These are phyloP conservation scores for Cephus cinctus DNA, from an alignment of 1,140 invertebrate species.

Conservation along the genomic window DNA sequence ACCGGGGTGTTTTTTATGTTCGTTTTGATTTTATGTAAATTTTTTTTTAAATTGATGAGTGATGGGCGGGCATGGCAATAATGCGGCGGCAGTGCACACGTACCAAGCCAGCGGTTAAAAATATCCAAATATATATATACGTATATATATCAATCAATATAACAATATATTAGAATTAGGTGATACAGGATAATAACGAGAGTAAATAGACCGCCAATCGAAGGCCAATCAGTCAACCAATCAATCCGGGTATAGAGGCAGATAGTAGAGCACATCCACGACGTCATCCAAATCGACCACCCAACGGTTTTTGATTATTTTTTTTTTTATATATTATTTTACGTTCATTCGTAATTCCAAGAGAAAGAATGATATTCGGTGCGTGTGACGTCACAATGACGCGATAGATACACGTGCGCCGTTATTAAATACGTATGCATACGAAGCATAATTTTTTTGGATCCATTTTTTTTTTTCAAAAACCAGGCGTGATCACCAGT, in stretches of 20 bases:
- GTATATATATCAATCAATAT: no score
- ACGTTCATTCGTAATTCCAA: no score
- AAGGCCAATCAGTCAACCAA: slow-evolving; percentile 19
- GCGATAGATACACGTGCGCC: no score
- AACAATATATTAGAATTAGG: no score
- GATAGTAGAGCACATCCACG: slow-evolving; percentile 12
- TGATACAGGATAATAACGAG: slow-evolving; percentile 7
- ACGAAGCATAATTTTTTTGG: neutral
- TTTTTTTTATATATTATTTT: no score
- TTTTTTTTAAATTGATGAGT: slow-evolving; percentile 24
- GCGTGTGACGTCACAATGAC: no score
- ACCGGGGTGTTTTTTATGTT: slow-evolving; percentile 31
- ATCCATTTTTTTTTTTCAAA: slow-evolving; percentile 8
- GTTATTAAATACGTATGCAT: no score
- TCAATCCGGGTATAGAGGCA: slow-evolving; percentile 17
- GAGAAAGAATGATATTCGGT: no score
- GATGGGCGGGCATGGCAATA: slow-evolving; percentile 38
- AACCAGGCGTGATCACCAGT: slow-evolving; percentile 19
- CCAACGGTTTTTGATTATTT: neutral
- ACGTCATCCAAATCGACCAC: neutral
- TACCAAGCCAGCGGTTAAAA: slow-evolving; percentile 44
- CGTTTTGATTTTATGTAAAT: slow-evolving; percentile 13
- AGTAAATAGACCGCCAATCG: neutral
- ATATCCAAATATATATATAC: slow-evolving; percentile 29
- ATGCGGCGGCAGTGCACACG: slow-evolving; percentile 44